Base-by-base conservation (phyloP, 1,140 invertebrate genomes). In the Dufourea novaeangliae region DNA sequence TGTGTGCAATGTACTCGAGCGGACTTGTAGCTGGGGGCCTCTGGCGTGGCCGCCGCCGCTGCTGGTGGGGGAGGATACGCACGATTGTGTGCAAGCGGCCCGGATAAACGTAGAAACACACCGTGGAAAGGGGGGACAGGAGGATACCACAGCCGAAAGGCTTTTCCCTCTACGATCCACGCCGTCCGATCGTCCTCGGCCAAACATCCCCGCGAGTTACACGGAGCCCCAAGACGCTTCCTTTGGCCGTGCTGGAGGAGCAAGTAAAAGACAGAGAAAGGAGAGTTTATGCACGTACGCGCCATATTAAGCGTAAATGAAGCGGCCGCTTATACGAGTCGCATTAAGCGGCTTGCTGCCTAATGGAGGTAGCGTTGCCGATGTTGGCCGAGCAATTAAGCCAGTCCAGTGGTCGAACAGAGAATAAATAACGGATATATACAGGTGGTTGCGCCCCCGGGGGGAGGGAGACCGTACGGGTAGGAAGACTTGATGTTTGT, bases 371-470 rank as follows among this genome's bases (percentile, higher is more conserved):
- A 85, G 82, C 78, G 81, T 44, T 79, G 75, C 86, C 83, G 83
- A 87, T 87, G 86, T 87, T 87, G 80, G 86, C 86, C 75, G 83
- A 87, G 86, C 86, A 87, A 85, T 87, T 87, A 87, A 87, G 83
- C 82, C 71, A 70, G 77, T 80, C n/a, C 71, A 69, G 44, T 69
- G 82, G 72, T 77, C 72, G 86, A 87, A 87, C 85, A 87, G 80
- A 87, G 83, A 76, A 87, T 87, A 87, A 87, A 87, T 87, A 87
- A 87, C 83, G 75, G 80, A 87, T 87, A 87, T 87, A 87, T 87
- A 87, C 83, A 85, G 83, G 79, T 84, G 72, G 82, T 77, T 79
- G 78, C 77, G 77, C 10, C 52, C n/a, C n/a, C n/a, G n/a, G n/a
- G n/a, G n/a, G n/a, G n/a, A 67, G 27, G 66, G 22, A 67, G 63